Base-by-base conservation (phyloP, 2,113 vertebrate species). In the Ceyx melanurus region DNA sequence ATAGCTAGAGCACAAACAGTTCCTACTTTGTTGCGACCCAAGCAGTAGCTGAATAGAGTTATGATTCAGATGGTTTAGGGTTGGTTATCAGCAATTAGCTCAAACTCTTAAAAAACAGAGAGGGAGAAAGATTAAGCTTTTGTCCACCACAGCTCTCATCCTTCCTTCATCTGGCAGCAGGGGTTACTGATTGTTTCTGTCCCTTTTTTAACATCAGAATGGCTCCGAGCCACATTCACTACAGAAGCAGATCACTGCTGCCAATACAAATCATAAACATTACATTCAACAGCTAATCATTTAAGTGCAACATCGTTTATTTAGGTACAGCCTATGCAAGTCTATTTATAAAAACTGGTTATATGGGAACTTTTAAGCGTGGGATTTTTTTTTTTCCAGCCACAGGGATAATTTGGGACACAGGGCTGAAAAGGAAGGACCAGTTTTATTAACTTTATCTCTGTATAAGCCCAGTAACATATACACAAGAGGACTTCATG, bases 61-160 rank as follows among this genome's bases (percentile, higher is more conserved):
- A 93, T 90, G 80, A 92, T 87, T 93, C 87, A 70, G 86, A 87
- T 76, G 71, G 79, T 94, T 94, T 51, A 84, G 54, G 51, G 71
- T 66, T 75, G 67, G 74, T 89, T 93, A 96, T 85, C 90, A 86
- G 71, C 3, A 23, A 94, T 90, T 93, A 93, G 71, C 86, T 89
- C 84, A 75, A 96, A 96, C 58, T 91, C 78, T 53, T 79, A 76
- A 51, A 82, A 85, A 94, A 91, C 84, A n/a, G 15, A 31, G 54
- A 66, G 65, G 77, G 62, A 86, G 77, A 91, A 87, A 92, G 91
- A 96, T 96, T 66, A 96, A 89, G 94, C 93, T 92, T 95, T 94
- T 95, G 91, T 93, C 58, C 6, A 12, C 82, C 43, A 50, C 71
- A 78, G 81, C 84, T 54, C 78, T 94, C 91, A 92, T 89, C 93